Evolutionary conservation across 2,888 invertebrate genomes (phyloP), one percentile per base, ranked within the genome.

Genomic region (Dryocosmus kuriphilus): DNA sequence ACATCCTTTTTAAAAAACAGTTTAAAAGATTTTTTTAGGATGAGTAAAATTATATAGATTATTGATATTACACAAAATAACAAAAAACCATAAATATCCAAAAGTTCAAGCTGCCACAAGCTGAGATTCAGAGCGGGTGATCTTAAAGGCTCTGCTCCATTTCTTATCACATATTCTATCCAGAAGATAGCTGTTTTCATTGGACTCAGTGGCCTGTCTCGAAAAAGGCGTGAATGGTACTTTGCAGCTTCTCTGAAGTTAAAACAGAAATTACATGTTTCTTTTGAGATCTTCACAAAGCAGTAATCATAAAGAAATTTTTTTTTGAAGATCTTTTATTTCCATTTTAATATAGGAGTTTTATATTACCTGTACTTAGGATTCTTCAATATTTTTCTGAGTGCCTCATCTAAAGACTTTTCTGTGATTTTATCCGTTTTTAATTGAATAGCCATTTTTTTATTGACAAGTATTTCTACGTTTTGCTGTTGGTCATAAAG

Each of bases 401-500:
- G 16, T 7, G 86, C 87, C 6, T 76, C 61, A 6, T 83, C 81
- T 14, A 90, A 76, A 5, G 76, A 78, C 27, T 86, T 81, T 5
- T 81, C 84, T 0, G 86, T 86, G 1, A 90, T 24, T 1, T 87
- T 75, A 0, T 76, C 0, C 35, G 84, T 6, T 0, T 75, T 67
- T 7, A 89, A 22, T 2, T 77, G 67, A 19, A 88, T 60, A 0
- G 82, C 86, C 0, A 88, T 57, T 0, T 86, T 84, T 62, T 79
- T 85, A 0, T 77, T 24, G 3, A 55, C 85, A 3, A 78, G 83
- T 16, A 76, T 80, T 24, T 77, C 55, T 0, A 89, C 76, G 60
- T 89, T 90, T 2, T 65, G 19, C 5, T 11, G 7, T 41, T 90
- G 90, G 79, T 90, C 90, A 1, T 84, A 87, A 57, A 88, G 88